Evolutionary conservation across 2,797 vertebrate genomes (phyloP).

Genomic region (Catostomus latipinnis): DNA sequence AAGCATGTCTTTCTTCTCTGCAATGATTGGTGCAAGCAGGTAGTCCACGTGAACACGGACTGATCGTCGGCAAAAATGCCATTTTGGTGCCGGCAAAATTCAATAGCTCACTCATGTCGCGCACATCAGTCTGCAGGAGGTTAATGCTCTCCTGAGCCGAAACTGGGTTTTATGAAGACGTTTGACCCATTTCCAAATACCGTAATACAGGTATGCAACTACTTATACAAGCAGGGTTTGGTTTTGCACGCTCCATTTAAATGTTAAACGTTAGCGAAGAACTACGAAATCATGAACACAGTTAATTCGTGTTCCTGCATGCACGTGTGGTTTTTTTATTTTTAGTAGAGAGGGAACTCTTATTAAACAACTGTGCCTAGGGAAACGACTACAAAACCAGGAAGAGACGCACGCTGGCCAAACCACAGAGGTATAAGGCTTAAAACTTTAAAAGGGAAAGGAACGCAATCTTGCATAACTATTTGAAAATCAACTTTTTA

Average conservation of each 20-base stretch:
- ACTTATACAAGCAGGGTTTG: not conserved
- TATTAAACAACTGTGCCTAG: not conserved
- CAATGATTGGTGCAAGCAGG: constrained; percentile 50
- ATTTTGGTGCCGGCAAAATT: not conserved
- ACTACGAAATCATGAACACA: not conserved
- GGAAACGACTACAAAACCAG: constrained; percentile 18
- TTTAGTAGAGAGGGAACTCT: not conserved
- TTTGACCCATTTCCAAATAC: constrained; percentile 2
- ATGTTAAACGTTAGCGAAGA: not conserved
- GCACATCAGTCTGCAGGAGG: not conserved
- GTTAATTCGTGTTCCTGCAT: not conserved
- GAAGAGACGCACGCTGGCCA: constrained; percentile 17
- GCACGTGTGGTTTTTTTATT: not conserved
- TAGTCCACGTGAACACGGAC: constrained; percentile 56
- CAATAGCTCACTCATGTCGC: not conserved
- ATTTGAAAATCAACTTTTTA: not conserved
- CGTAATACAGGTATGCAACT: constrained; percentile 35
- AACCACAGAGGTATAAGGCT: not conserved
- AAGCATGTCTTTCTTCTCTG: constrained; percentile 13
- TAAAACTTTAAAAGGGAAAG: not conserved
- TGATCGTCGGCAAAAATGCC: constrained; percentile 38
- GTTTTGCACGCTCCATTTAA: not conserved
- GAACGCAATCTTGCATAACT: too few species aligned
- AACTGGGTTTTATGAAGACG: not conserved
- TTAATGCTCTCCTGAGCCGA: not conserved